Base-by-base conservation (phyloP, 2,888 invertebrate species). In the Drosophila barbarae region DNA sequence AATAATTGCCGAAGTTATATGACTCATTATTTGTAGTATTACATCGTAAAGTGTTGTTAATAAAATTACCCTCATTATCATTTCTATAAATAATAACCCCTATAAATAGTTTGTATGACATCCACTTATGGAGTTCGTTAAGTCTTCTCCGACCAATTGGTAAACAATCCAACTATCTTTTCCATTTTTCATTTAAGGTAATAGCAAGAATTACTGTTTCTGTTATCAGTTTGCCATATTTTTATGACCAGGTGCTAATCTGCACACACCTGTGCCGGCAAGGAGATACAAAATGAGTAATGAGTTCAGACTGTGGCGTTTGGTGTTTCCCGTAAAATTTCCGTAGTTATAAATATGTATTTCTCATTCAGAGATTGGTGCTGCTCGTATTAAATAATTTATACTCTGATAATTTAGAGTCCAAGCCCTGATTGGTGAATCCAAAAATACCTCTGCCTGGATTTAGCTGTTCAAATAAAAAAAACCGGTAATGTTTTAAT, bases 401-500 rank as follows among this genome's bases (percentile, higher is more conserved):
- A 15, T 36, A 9, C 3, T 8, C 3, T 35, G 5, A n/a, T 8
- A 3, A 8, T 1, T 3, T n/a, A 35, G 35, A 6, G 23, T 3
- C 23, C 23, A 23, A 23, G 23, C 23, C 5, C 34, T 12, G 12
- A 12, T 1, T 12, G 8, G 32, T 4, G 12, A 5, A 4, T 32
- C 13, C 3, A n/a, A 2, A 7, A n/a, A 35, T 35, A n/a, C 8
- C 7, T 7, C n/a, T 21, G 6, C 3, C 12, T 18, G 10, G 5
- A 5, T 23, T 5, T 23, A 15, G 26, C 7, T 44, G 51, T 57
- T 23, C 28, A 8, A 34, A 26, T 51, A 32, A 36, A 34, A 34
- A 30, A 30, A 10, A 9, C 0, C n/a, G 15, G 30, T 69, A 35
- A 38, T 57, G 52, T 82, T 84, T 81, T 83, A 81, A 82, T 85